These are phyloP conservation scores for Idaea straminata DNA, from an alignment of 2,888 invertebrate genomes.

Conservation along the genomic window DNA sequence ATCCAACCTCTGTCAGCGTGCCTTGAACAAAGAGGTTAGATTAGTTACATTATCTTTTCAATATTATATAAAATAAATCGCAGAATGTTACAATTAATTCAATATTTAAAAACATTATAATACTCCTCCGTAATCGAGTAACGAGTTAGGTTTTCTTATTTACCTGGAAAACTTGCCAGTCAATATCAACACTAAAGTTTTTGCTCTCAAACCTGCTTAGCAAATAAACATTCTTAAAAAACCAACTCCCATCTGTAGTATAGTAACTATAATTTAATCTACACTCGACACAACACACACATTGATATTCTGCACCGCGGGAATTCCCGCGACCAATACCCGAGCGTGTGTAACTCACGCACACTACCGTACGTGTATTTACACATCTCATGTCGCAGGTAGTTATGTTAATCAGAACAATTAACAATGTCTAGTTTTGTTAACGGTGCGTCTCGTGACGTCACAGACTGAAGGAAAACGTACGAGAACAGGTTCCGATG, in stretches of 20 bases:
- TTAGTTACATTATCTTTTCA: too few species aligned
- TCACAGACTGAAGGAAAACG: slow-evolving; percentile 26
- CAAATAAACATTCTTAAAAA: slow-evolving; percentile 31
- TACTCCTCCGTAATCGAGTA: too few species aligned
- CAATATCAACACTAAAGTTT: neutral
- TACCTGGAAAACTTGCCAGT: neutral
- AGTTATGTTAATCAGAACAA: slow-evolving; percentile 38
- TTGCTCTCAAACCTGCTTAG: neutral
- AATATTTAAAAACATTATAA: too few species aligned
- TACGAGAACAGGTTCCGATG: slow-evolving; percentile 16
- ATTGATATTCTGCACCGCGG: slow-evolving; percentile 49
- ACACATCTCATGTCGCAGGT: slow-evolving; percentile 31
- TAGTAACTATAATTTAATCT: neutral
- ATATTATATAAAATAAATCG: too few species aligned
- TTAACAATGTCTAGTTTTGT: slow-evolving; percentile 41
- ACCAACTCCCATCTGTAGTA: slow-evolving; percentile 10
- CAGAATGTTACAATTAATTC: too few species aligned
- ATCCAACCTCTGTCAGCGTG: too few species aligned
- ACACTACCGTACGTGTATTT: slow-evolving; percentile 23
- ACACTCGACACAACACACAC: slow-evolving; percentile 12
- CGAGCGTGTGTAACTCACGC: slow-evolving; percentile 6
- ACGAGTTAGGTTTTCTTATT: too few species aligned
- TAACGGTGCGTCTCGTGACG: slow-evolving; percentile 30
- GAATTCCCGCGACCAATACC: slow-evolving; percentile 54
- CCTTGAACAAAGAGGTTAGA: too few species aligned